phyloP scores from a whole-genome alignment of 2,888 invertebrate genomes.

The Ecliptopera silaceata region DNA sequence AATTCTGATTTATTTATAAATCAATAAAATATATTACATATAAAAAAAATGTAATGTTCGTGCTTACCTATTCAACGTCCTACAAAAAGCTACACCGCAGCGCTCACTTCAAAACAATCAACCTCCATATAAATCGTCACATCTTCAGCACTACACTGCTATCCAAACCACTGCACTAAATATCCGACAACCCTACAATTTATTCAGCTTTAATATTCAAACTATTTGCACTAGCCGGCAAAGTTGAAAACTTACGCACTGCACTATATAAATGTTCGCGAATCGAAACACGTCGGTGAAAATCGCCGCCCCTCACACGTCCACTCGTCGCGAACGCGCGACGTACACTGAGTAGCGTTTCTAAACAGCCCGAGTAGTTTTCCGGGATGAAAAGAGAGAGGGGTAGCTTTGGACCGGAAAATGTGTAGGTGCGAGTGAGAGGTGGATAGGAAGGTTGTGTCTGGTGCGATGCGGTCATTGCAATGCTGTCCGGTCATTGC shows the following conservation, averaged over 20 bases:
- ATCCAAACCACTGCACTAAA: constrained; percentile 20
- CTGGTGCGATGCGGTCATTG: constrained; percentile 78
- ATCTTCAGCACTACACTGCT: constrained; percentile 20
- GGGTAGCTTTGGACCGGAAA: constrained; percentile 44
- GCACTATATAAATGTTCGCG: constrained; percentile 43
- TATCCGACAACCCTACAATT: constrained; percentile 9
- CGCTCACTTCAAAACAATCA: constrained; percentile 9
- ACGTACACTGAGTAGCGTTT: constrained; percentile 66
- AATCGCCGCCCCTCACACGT: constrained; percentile 46
- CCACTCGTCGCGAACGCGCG: constrained; percentile 57
- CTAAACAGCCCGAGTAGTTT: constrained; percentile 68
- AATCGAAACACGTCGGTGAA: constrained; percentile 42
- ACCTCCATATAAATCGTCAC: constrained; percentile 9
- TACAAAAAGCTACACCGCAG: neutral
- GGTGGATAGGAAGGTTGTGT: constrained; percentile 58
- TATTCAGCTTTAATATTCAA: constrained; percentile 27
- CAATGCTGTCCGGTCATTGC: constrained; percentile 77
- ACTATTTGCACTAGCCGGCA: constrained; percentile 15
- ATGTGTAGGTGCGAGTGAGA: constrained; percentile 52
- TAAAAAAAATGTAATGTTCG: neutral
- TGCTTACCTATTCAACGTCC: constrained; percentile 12
- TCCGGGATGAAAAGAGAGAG: constrained; percentile 61
- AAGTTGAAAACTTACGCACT: constrained; percentile 51
- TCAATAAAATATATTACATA: neutral
- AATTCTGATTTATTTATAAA: no score